phyloP scores from a whole-genome alignment of 1,140 invertebrate genomes.

The Acromyrmex heyeri region DNA sequence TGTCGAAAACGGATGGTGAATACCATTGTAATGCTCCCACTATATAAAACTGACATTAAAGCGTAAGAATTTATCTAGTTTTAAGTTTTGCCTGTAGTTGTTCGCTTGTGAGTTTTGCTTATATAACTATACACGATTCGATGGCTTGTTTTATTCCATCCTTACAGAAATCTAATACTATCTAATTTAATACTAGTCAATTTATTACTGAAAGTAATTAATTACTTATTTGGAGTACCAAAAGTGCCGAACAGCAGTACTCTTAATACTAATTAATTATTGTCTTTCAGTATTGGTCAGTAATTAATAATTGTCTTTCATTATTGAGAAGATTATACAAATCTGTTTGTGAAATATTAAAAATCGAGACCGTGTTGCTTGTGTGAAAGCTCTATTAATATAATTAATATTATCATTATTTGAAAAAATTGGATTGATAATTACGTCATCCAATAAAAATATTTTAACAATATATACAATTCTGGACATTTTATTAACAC shows the following conservation, averaged over 20 bases:
- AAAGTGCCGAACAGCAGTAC: too few species aligned
- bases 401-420: neutral
- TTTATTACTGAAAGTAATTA: too few species aligned
- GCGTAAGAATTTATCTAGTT: constrained; percentile 18
- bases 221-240: too few species aligned
- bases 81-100: neutral
- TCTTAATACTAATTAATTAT: too few species aligned
- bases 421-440: neutral
- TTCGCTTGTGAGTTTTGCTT: neutral
- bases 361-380: neutral
- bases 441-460: neutral
- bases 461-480: neutral
- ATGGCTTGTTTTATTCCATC: neutral
- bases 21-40: neutral
- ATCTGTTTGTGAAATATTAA: neutral
- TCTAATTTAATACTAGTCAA: too few species aligned
- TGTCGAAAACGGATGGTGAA: constrained; percentile 9
- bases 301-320: too few species aligned
- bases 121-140: neutral
- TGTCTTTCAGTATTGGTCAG: too few species aligned
- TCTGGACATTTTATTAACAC: too few species aligned
- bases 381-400: neutral
- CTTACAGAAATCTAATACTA: too few species aligned
- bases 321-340: neutral
- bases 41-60: constrained; percentile 70